These are phyloP conservation scores for Alosa alosa DNA, from an alignment of 2,113 vertebrate genomes.

Conservation along the genomic window DNA sequence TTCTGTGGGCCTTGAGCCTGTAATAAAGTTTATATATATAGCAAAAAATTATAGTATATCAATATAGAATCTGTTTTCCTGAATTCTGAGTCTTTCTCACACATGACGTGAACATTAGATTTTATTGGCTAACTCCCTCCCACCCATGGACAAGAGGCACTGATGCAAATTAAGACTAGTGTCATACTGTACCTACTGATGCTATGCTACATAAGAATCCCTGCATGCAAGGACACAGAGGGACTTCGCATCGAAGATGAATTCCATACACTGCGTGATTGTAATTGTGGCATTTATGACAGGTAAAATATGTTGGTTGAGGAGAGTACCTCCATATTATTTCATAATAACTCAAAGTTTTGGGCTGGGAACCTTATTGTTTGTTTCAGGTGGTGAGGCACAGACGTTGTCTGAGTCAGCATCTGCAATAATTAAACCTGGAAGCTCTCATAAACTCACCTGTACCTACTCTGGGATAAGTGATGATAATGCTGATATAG, in stretches of 20 bases:
- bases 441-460: not conserved
- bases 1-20: too few relatives aligned
- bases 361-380: not conserved
- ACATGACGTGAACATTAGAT: not conserved
- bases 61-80: too few relatives aligned
- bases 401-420: slow-evolving; percentile 31
- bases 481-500: not conserved
- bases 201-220: not conserved
- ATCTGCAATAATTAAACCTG: not conserved
- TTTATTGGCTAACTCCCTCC: not conserved
- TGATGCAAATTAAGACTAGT: not conserved
- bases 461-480: not conserved
- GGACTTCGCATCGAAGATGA: not conserved
- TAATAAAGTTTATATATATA: too few relatives aligned
- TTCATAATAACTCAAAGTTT: not conserved
- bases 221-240: not conserved
- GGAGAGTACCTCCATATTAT: not conserved
- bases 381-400: slow-evolving; percentile 18
- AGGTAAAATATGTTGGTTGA: not conserved
- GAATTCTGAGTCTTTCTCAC: not conserved
- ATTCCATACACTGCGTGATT: not conserved
- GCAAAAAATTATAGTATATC: too few relatives aligned
- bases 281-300: too few relatives aligned
- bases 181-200: not conserved
- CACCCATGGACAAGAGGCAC: not conserved